Evolutionary conservation across 2,888 invertebrate species (phyloP).

Genomic region (Vanessa cardui): DNA sequence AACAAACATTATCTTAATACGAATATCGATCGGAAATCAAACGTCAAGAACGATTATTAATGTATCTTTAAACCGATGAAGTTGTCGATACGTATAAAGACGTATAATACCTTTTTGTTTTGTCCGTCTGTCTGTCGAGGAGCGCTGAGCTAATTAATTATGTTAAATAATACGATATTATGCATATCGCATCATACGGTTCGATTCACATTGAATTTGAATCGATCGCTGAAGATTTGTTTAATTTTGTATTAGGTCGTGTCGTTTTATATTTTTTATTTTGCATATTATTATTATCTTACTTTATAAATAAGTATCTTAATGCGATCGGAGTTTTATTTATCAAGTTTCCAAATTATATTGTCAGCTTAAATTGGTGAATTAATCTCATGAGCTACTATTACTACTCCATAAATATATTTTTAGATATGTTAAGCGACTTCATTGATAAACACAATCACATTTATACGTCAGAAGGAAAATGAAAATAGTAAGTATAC

Average conservation of each 20-base stretch:
- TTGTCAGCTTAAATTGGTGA: too few species aligned
- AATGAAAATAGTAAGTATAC: too few species aligned
- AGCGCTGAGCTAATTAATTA: conserved; percentile 70
- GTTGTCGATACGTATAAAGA: conserved; percentile 73
- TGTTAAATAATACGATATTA: conserved; percentile 78
- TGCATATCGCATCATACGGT: conserved; percentile 75
- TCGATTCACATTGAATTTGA: conserved; percentile 55
- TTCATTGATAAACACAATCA: too few species aligned
- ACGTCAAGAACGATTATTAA: conserved; percentile 73
- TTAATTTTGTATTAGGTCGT: background rate
- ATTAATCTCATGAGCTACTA: too few species aligned
- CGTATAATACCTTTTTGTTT: conserved; percentile 71
- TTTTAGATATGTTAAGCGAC: too few species aligned
- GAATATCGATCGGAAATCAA: conserved; percentile 67
- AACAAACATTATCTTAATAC: conserved; percentile 47
- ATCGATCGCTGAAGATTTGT: conserved; percentile 31
- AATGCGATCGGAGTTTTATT: too few species aligned
- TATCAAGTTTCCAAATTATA: too few species aligned
- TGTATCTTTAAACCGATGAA: conserved; percentile 73
- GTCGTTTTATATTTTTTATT: background rate
- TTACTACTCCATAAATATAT: too few species aligned
- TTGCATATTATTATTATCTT: background rate
- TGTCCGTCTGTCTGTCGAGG: conserved; percentile 68
- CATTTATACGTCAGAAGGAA: too few species aligned
- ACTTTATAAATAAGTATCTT: too few species aligned